A percentile compares a stretch with the other conserved stretches of the same genome.
These are phyloP conservation scores for Drosophila prolongata DNA, from an alignment of 2,888 invertebrate species.

Conservation along the genomic window DNA sequence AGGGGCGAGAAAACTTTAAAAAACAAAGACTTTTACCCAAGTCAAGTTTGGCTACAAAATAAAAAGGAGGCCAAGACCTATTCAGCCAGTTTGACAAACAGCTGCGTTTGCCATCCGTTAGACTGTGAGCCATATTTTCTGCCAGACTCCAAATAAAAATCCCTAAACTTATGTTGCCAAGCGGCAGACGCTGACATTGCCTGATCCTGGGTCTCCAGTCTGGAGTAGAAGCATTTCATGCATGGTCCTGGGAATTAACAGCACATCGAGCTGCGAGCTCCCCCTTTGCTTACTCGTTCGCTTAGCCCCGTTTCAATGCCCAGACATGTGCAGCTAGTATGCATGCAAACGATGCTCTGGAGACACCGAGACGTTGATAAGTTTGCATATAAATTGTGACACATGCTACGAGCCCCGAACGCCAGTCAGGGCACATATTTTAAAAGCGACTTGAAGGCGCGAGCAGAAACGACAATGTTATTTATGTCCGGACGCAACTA, in stretches of 20 bases:
- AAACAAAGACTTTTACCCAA: slow-evolving; percentile 33
- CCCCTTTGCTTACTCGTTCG: slow-evolving; percentile 19
- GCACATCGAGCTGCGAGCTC: slow-evolving; percentile 58
- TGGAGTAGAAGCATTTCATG: slow-evolving; percentile 43
- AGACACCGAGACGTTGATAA: slow-evolving; percentile 77
- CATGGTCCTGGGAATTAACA: slow-evolving; percentile 71
- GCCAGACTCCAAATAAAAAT: slow-evolving; percentile 79
- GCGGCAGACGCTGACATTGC: slow-evolving; percentile 46
- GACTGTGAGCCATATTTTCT: slow-evolving; percentile 77
- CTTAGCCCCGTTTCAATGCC: slow-evolving; percentile 7
- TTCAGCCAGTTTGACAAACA: slow-evolving; percentile 66
- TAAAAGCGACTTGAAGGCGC: slow-evolving; percentile 17
- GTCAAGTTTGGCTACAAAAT: not conserved
- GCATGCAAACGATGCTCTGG: slow-evolving; percentile 74
- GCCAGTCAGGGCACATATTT: slow-evolving; percentile 36
- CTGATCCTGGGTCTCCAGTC: slow-evolving; percentile 21
- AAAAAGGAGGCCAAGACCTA: slow-evolving; percentile 9
- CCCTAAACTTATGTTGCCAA: slow-evolving; percentile 78
- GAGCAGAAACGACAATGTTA: slow-evolving; percentile 44
- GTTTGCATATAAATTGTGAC: slow-evolving; percentile 80
- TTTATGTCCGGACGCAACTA: slow-evolving; percentile 72
- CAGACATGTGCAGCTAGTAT: slow-evolving; percentile 45
- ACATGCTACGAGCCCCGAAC: slow-evolving; percentile 44
- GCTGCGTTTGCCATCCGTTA: slow-evolving; percentile 80
- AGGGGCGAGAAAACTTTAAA: slow-evolving; percentile 52